Evolutionary conservation across 1,140 invertebrate genomes (phyloP).

Genomic region (Popillia japonica): DNA sequence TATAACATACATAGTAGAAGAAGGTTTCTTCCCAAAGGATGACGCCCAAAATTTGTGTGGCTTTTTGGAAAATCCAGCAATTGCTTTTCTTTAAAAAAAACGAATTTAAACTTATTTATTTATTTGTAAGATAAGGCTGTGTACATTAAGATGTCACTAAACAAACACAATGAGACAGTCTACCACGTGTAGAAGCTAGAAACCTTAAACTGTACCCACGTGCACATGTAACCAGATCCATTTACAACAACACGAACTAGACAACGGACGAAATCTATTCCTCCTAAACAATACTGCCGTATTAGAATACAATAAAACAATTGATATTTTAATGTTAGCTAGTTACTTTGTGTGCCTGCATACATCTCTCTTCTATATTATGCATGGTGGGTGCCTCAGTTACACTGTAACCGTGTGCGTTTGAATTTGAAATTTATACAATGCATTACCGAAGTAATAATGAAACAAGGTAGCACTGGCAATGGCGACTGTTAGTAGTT

Average conservation of each 20-base stretch:
- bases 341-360: neutral
- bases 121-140: too few relatives aligned
- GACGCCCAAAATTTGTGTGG: too few relatives aligned
- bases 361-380: neutral
- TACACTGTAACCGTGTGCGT: slow-evolving; percentile 3
- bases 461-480: slow-evolving; percentile 36
- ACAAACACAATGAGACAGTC: too few relatives aligned
- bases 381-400: neutral
- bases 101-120: too few relatives aligned
- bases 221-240: neutral
- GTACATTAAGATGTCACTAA: too few relatives aligned
- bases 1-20: too few relatives aligned
- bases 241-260: neutral
- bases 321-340: slow-evolving; percentile 37
- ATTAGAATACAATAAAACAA: slow-evolving; percentile 41
- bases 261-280: slow-evolving; percentile 18
- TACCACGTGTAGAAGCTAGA: too few relatives aligned
- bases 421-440: slow-evolving; percentile 38
- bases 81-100: too few relatives aligned
- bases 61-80: too few relatives aligned
- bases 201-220: neutral
- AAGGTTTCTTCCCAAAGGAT: too few relatives aligned
- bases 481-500: slow-evolving; percentile 1
- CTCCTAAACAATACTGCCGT: slow-evolving; percentile 32
- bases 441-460: slow-evolving; percentile 30